Evolutionary conservation across 2,797 vertebrate genomes (phyloP).

Genomic region (Karalla daura): DNA sequence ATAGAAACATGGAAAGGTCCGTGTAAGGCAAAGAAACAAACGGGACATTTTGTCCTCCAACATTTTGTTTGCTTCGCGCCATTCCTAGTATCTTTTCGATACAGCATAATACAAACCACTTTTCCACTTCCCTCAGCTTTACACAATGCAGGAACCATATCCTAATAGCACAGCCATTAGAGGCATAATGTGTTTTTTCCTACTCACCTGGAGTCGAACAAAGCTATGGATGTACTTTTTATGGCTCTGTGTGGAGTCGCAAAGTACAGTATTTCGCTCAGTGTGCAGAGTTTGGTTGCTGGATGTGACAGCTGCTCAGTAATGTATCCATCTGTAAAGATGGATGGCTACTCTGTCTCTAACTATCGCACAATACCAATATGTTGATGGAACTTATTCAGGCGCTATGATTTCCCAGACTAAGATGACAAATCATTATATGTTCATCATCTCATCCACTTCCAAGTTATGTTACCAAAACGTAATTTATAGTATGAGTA

Average conservation of each 20-base stretch:
- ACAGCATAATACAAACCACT: slow-evolving; percentile 7
- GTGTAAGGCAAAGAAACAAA: not conserved
- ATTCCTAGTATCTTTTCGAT: no score
- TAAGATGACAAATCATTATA: not conserved
- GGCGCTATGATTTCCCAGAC: not conserved
- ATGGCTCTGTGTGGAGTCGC: not conserved
- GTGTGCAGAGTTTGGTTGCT: not conserved
- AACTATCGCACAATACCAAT: not conserved
- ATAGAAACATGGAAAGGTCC: not conserved
- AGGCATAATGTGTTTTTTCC: not conserved
- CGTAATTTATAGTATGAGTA: no score
- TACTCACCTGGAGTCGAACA: not conserved
- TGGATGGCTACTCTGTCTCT: not conserved
- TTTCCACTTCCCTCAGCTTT: slow-evolving; percentile 26
- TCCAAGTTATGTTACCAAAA: not conserved
- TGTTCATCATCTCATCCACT: not conserved
- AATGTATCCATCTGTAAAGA: not conserved
- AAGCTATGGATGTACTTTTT: not conserved
- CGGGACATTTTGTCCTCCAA: not conserved
- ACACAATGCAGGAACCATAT: slow-evolving; percentile 47
- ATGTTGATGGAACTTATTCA: not conserved
- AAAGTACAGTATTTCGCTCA: not conserved
- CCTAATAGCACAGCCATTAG: slow-evolving; percentile 45
- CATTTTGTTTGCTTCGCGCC: no score
- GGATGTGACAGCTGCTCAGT: not conserved